phyloP scores from a whole-genome alignment of 2,888 invertebrate genomes.

The Protodeltote pygarga region DNA sequence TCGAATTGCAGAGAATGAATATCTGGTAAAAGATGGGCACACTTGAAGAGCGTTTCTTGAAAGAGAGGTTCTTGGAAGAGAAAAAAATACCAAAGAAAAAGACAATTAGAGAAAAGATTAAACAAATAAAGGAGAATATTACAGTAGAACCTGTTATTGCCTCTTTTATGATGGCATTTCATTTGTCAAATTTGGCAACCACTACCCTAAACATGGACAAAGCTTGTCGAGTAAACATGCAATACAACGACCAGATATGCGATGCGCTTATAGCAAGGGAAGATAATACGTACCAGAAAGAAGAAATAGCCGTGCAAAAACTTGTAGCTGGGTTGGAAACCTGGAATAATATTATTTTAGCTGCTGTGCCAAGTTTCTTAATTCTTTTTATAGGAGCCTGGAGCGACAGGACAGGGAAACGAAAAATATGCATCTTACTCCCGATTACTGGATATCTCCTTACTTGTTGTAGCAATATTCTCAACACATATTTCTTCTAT shows the following conservation, averaged over 20 bases:
- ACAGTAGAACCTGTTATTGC: conserved; percentile 91
- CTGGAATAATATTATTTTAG: conserved; percentile 86
- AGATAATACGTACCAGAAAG: conserved; percentile 84
- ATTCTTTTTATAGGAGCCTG: conserved; percentile 88
- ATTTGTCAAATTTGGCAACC: conserved; percentile 89
- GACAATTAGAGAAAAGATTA: conserved; percentile 85
- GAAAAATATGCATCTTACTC: conserved; percentile 86
- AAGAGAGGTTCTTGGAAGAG: conserved; percentile 67
- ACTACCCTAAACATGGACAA: conserved; percentile 80
- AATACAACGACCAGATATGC: conserved; percentile 71
- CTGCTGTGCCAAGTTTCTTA: conserved; percentile 83
- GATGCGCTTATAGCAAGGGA: conserved; percentile 67
- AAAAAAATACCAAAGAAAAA: conserved; percentile 56
- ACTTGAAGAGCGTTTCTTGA: conserved; percentile 69
- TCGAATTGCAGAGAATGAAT: conserved; percentile 29
- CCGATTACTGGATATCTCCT: conserved; percentile 85
- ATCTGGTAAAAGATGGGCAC: conserved; percentile 61
- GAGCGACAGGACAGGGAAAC: conserved; percentile 87
- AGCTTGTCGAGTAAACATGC: conserved; percentile 72
- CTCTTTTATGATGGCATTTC: conserved; percentile 89
- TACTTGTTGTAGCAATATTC: conserved; percentile 77
- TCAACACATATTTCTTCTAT: conserved; percentile 85
- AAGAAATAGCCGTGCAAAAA: conserved; percentile 88
- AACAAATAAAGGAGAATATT: conserved; percentile 85
- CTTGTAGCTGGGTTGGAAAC: conserved; percentile 84